Percentiles rank a stretch among this genome's conserved stretches.
Evolutionary conservation across 1,140 invertebrate genomes (phyloP).

Genomic region (Ditylenchus dipsaci): DNA sequence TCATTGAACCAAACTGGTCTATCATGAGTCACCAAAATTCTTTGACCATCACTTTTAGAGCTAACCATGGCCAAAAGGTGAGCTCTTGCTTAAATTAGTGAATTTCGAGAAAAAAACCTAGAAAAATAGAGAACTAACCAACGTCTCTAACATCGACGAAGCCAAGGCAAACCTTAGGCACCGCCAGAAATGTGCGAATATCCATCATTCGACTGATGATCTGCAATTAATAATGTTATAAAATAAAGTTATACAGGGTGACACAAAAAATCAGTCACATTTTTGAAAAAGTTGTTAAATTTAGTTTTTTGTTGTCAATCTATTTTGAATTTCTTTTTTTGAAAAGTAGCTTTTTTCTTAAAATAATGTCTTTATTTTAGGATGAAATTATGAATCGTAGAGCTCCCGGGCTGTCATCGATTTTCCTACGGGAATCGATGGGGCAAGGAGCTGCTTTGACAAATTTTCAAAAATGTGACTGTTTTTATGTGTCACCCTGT

Average conservation of each 20-base stretch:
- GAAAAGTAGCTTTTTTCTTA: too few species aligned
- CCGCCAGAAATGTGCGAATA: constrained; percentile 31
- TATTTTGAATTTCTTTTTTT: too few species aligned
- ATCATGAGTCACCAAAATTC: constrained; percentile 56
- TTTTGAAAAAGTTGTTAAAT: too few species aligned
- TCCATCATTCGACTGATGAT: constrained; percentile 35
- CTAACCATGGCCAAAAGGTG: constrained; percentile 63
- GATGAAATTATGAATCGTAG: too few species aligned
- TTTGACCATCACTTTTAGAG: constrained; percentile 61
- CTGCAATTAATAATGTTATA: constrained; percentile 3
- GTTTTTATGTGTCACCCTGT: constrained; percentile 1
- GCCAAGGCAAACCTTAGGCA: constrained; percentile 48
- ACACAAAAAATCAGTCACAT: too few species aligned
- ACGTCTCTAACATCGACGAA: constrained; percentile 65
- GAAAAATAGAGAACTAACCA: background rate
- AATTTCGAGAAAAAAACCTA: background rate
- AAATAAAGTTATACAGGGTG: too few species aligned
- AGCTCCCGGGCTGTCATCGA: too few species aligned
- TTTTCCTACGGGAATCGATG: too few species aligned
- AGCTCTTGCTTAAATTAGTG: constrained; percentile 58
- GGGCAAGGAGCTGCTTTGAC: too few species aligned
- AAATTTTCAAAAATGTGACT: too few species aligned
- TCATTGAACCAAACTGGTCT: constrained; percentile 60
- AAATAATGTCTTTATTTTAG: too few species aligned
- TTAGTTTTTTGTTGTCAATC: too few species aligned